Percentiles rank a stretch among this genome's conserved stretches.
These are phyloP conservation scores for Huso huso DNA, from an alignment of 2,797 vertebrate genomes.

Conservation along the genomic window DNA sequence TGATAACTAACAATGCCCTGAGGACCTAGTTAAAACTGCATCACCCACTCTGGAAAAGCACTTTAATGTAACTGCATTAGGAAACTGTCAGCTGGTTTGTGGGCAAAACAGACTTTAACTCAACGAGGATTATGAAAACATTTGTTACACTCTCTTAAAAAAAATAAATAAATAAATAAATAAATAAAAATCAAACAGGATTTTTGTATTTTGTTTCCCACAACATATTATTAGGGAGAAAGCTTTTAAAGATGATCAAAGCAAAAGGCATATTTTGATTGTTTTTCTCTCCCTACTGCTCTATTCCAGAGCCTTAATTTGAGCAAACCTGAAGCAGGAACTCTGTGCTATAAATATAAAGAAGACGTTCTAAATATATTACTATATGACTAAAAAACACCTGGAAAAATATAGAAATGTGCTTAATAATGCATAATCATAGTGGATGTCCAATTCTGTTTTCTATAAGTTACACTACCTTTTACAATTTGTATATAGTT, in stretches of 20 bases:
- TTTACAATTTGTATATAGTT: too few relatives aligned
- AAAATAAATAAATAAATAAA: slow-evolving; percentile 52
- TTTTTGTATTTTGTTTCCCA: slow-evolving; percentile 60
- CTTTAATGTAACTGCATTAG: slow-evolving; percentile 87
- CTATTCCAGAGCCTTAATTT: slow-evolving; percentile 22
- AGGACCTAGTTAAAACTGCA: slow-evolving; percentile 90
- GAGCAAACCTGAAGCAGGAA: slow-evolving; percentile 1
- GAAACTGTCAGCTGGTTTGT: slow-evolving; percentile 74
- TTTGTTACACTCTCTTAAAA: slow-evolving; percentile 64
- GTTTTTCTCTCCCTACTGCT: slow-evolving; percentile 6
- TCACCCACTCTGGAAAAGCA: slow-evolving; percentile 69
- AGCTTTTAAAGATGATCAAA: slow-evolving; percentile 37
- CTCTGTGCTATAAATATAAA: background rate
- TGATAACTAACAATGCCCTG: slow-evolving; percentile 90
- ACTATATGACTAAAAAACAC: too few relatives aligned
- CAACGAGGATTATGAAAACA: slow-evolving; percentile 62
- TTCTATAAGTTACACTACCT: too few relatives aligned
- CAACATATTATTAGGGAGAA: slow-evolving; percentile 40
- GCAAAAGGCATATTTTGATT: slow-evolving; percentile 26
- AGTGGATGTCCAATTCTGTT: too few relatives aligned
- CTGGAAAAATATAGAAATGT: too few relatives aligned
- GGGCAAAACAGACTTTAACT: slow-evolving; percentile 58
- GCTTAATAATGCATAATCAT: too few relatives aligned
- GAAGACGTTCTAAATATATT: background rate
- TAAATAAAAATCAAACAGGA: slow-evolving; percentile 54